Base-by-base conservation (phyloP, 2,113 vertebrate genomes). In the Prionailurus bengalensis region DNA sequence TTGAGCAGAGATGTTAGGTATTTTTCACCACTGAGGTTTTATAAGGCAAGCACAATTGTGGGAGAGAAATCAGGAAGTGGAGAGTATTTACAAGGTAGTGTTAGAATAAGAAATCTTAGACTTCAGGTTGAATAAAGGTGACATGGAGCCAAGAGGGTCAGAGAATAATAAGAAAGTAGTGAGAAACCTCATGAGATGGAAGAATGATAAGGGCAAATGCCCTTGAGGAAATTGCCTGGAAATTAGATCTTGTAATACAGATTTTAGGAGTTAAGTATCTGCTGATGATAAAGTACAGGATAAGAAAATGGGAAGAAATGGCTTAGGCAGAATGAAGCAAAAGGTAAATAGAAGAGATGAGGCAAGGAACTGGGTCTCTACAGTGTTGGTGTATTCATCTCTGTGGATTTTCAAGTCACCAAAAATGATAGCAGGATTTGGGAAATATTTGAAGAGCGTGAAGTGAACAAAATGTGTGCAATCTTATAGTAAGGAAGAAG, bases 91-190 rank as follows among this genome's bases (percentile, higher is more conserved):
- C 21, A 21, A 82, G 31, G 2, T 9, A 71, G 42, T 13, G 17
- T 74, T 70, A 39, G 17, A 70, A 45, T 25, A 4, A 63, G 12
- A 74, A 29, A 27, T 7, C 5, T 53, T 83, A 61, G 29, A 45
- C 7, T 63, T 53, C n/a, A 29, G 36, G 5, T 11, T 53, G 15
- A 19, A 19, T 21, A 36, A 74, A 23, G 4, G 29, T 58, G n/a
- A 55, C 8, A 3, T 29, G 15, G 51, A 70, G n/a, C 2, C 13
- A 15, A 14, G 9, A 33, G 1, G 36, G 12, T 0, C 3, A 33
- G 45, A 93, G 14, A 61, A 55, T 45, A 66, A 78, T 66, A 13
- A 83, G 5, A 7, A 65, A 12, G 15, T 53, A 11, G 12, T 48
- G 17, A 74, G 31, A 93, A 48, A 36, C 6, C 7, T 81, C 53